Conservation (phyloP, 2,888 invertebrate genomes). For the Cyclophora albipunctata region DNA sequence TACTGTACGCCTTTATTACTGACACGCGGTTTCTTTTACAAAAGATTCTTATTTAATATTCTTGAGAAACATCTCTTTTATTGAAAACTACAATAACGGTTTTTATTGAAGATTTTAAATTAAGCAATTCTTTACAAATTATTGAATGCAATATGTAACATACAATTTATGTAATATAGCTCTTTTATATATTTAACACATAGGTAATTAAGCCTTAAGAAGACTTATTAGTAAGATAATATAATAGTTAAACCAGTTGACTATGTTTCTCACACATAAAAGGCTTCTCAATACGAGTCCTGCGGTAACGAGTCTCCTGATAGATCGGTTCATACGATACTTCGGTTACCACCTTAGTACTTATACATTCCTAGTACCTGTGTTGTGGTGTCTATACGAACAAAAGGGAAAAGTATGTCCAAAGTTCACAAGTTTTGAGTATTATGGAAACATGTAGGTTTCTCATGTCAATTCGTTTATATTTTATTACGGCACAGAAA, state of each 20-base stretch:
- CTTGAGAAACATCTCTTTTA: conserved; percentile 13
- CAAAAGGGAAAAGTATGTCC: no score
- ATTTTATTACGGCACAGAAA: conserved; percentile 2
- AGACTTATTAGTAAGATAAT: conserved; percentile 28
- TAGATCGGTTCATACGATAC: conserved; percentile 68
- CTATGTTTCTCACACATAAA: conserved; percentile 61
- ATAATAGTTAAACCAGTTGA: conserved; percentile 59
- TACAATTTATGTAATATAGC: no score
- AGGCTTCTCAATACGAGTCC: conserved; percentile 56
- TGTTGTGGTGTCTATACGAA: conserved; percentile 19
- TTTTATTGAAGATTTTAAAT: no score
- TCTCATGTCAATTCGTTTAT: no score
- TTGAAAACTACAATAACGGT: conserved; percentile 7
- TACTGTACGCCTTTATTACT: conserved; percentile 39
- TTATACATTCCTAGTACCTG: conserved; percentile 37
- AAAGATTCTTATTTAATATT: conserved; percentile 29
- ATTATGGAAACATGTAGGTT: no score
- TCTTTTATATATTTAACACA: no score
- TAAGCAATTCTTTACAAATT: neutral
- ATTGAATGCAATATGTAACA: no score
- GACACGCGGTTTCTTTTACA: conserved; percentile 38
- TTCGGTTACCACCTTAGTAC: conserved; percentile 38
- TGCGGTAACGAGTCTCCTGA: conserved; percentile 56
- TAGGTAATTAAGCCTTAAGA: no score
- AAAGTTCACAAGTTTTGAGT: no score